phyloP scores from a whole-genome alignment of 2,797 vertebrate genomes.

The Varecia variegata region DNA sequence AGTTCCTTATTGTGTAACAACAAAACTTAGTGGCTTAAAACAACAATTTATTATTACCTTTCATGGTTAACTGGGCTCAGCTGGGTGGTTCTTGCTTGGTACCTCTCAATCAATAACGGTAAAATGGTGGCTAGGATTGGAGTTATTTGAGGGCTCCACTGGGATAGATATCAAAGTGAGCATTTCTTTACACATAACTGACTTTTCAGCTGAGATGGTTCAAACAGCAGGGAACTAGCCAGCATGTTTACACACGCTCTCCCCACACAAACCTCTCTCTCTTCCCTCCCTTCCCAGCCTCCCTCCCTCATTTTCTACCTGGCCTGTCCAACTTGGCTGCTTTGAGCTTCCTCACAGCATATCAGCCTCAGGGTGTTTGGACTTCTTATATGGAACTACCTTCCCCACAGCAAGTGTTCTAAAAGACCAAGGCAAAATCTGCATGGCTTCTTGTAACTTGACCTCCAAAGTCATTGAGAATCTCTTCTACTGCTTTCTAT shows the following conservation, averaged over 20 bases:
- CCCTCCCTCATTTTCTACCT: neutral
- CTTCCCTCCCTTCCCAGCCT: accelerated
- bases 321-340: neutral
- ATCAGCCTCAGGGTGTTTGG: neutral
- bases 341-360: neutral
- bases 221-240: neutral
- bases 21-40: neutral
- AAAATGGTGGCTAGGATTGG: neutral
- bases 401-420: neutral
- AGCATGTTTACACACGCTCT: neutral
- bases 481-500: neutral
- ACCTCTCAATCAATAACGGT: neutral
- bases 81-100: neutral
- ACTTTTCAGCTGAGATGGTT: neutral
- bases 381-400: neutral
- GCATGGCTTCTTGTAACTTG: neutral
- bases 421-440: neutral
- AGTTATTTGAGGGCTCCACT: neutral
- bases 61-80: neutral
- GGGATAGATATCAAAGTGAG: neutral
- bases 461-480: neutral
- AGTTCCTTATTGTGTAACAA: neutral
- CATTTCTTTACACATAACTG: neutral
- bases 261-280: neutral
- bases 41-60: neutral